Conservation (phyloP, 2,797 vertebrate genomes). For the Antennarius maculatus region DNA sequence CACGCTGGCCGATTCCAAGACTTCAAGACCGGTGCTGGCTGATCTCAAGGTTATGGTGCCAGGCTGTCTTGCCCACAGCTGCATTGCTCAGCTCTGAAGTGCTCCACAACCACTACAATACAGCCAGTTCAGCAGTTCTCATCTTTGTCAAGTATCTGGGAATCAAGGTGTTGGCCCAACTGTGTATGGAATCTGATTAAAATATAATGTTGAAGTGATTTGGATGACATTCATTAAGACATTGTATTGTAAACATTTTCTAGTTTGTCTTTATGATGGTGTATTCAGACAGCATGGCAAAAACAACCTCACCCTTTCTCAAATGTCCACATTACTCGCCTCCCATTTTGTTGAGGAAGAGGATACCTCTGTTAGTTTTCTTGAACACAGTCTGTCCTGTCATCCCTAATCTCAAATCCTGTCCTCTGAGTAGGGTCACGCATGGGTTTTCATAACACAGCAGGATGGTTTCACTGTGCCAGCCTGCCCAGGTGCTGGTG, state of each 20-base stretch:
- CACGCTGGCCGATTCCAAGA: slow-evolving; percentile 57
- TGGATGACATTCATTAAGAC: background rate
- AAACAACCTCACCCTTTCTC: background rate
- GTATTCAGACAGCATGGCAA: slow-evolving; percentile 3
- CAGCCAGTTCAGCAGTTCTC: slow-evolving; percentile 45
- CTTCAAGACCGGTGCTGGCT: slow-evolving; percentile 45
- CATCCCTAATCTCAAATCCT: slow-evolving; percentile 8
- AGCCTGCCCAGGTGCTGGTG: slow-evolving; percentile 62
- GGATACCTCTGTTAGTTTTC: slow-evolving; percentile 19
- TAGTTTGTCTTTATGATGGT: background rate
- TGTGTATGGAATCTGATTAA: background rate
- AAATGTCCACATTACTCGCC: background rate
- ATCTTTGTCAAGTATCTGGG: slow-evolving; percentile 23
- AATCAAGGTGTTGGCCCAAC: background rate
- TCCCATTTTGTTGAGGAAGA: slow-evolving; percentile 5
- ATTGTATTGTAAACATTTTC: background rate
- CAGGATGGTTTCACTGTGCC: slow-evolving; percentile 41
- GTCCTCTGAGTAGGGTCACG: slow-evolving; percentile 38
- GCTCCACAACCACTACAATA: slow-evolving; percentile 45
- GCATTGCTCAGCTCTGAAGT: slow-evolving; percentile 53
- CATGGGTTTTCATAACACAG: slow-evolving; percentile 64
- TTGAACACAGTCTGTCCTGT: slow-evolving; percentile 33
- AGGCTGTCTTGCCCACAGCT: slow-evolving; percentile 67
- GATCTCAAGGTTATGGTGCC: slow-evolving; percentile 61
- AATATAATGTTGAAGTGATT: background rate